phyloP scores from a whole-genome alignment of 2,113 vertebrate genomes.

The Chascanopsetta lugubris region DNA sequence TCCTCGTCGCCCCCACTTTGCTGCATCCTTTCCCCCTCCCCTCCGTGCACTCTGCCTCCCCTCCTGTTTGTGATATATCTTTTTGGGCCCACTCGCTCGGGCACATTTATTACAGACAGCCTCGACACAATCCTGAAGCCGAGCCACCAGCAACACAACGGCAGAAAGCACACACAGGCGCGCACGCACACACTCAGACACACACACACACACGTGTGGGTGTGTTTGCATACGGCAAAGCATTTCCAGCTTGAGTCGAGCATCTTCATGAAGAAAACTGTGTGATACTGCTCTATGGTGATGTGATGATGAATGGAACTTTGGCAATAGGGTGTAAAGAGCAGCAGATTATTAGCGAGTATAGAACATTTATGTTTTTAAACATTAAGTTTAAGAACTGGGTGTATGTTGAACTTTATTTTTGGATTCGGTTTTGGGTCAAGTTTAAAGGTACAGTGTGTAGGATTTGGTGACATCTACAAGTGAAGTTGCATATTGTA shows the following conservation, averaged over 20 bases:
- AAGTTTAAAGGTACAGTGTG: no score
- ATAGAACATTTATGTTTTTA: constrained; percentile 21
- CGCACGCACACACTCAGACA: constrained; percentile 36
- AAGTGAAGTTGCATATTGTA: no score
- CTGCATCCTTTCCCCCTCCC: constrained; percentile 77
- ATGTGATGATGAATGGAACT: constrained; percentile 18
- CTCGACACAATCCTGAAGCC: constrained; percentile 86
- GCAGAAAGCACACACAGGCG: constrained; percentile 45
- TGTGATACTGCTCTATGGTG: constrained; percentile 28
- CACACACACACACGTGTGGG: constrained; percentile 49
- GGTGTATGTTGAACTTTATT: background rate
- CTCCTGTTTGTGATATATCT: constrained; percentile 95
- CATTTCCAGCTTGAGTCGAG: constrained; percentile 51
- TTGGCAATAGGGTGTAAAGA: constrained; percentile 4
- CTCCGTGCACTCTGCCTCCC: constrained; percentile 81
- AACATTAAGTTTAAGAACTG: no score
- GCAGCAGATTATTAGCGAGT: constrained; percentile 13
- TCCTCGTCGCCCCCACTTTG: constrained; percentile 68
- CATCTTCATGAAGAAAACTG: no score
- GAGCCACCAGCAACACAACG: constrained; percentile 79
- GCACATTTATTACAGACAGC: constrained; percentile 95
- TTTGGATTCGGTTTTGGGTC: background rate
- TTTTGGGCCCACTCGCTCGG: constrained; percentile 90
- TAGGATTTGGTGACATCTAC: no score
- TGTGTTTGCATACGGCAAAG: constrained; percentile 57